Conservation (phyloP, 2,888 invertebrate genomes). For the Stramonita haemastoma region DNA sequence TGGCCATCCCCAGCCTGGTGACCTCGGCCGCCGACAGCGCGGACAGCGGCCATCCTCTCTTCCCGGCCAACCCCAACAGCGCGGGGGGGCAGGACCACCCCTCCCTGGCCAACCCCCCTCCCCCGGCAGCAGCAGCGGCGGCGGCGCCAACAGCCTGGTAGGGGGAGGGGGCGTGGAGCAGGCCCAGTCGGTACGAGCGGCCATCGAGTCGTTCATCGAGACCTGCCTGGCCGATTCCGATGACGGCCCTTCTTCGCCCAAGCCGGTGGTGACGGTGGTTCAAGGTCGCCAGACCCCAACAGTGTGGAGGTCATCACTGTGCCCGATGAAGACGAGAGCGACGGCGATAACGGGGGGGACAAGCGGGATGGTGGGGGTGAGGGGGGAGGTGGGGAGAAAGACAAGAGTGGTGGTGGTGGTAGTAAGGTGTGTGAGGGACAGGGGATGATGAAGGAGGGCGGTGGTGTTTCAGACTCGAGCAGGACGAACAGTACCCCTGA, state of each 20-base stretch:
- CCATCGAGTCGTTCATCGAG: constrained; percentile 53
- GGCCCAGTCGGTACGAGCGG: constrained; percentile 51
- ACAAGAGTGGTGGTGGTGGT: too few species aligned
- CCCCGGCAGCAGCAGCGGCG: not conserved
- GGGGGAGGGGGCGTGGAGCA: constrained; percentile 36
- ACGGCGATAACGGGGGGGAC: not conserved
- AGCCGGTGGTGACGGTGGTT: too few species aligned
- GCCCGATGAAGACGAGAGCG: constrained; percentile 16
- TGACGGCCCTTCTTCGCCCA: constrained; percentile 8
- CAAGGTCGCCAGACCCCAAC: not conserved
- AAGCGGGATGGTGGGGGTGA: not conserved
- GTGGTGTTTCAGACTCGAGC: not conserved
- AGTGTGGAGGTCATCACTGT: constrained; percentile 21
- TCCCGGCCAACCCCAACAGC: not conserved
- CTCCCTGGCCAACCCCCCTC: not conserved
- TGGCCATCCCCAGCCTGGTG: not conserved
- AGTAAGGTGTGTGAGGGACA: not conserved
- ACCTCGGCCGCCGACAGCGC: not conserved
- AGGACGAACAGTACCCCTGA: not conserved
- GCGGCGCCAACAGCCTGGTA: not conserved
- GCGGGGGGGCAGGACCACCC: not conserved
- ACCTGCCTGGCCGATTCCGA: constrained; percentile 47
- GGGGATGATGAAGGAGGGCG: not conserved
- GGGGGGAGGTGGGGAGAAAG: not conserved
- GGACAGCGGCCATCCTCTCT: not conserved